A percentile compares a stretch with the other conserved stretches of the same genome.
Conservation (phyloP, 2,888 invertebrate genomes). For the Tethea ocularis region DNA sequence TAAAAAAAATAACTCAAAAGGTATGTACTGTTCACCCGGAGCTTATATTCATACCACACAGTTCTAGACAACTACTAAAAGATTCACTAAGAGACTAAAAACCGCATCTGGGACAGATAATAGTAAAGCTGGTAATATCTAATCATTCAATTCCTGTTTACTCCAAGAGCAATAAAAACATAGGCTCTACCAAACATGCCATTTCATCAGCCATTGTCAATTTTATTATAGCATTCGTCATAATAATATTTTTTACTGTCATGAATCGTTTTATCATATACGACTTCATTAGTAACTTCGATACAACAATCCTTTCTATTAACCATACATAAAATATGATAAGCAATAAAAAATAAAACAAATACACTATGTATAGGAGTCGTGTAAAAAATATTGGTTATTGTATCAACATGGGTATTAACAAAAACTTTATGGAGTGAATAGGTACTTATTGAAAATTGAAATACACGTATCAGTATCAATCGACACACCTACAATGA, state of each 20-base stretch:
- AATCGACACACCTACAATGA: conserved; percentile 38
- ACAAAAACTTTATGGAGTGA: conserved; percentile 37
- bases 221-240: background rate
- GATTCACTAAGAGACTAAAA: background rate
- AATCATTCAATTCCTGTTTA: background rate
- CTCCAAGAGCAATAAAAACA: background rate
- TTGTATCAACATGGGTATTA: conserved; percentile 7
- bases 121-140: background rate
- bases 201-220: background rate
- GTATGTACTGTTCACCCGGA: conserved; percentile 61
- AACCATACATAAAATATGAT: conserved; percentile 4
- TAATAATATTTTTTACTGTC: background rate
- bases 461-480: conserved; percentile 38
- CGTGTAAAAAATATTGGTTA: background rate
- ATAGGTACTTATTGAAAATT: conserved; percentile 43
- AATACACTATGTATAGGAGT: background rate
- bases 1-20: conserved; percentile 74
- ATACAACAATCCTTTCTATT: conserved; percentile 1
- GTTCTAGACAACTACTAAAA: conserved; percentile 16
- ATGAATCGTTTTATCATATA: conserved; percentile 1
- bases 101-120: background rate
- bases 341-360: conserved; percentile 3
- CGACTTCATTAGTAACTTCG: background rate
- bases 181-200: background rate
- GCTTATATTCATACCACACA: conserved; percentile 52